Percentiles rank a stretch among this genome's conserved stretches.
Evolutionary conservation across 2,113 vertebrate genomes (phyloP).

Genomic region (Scatophagus argus): DNA sequence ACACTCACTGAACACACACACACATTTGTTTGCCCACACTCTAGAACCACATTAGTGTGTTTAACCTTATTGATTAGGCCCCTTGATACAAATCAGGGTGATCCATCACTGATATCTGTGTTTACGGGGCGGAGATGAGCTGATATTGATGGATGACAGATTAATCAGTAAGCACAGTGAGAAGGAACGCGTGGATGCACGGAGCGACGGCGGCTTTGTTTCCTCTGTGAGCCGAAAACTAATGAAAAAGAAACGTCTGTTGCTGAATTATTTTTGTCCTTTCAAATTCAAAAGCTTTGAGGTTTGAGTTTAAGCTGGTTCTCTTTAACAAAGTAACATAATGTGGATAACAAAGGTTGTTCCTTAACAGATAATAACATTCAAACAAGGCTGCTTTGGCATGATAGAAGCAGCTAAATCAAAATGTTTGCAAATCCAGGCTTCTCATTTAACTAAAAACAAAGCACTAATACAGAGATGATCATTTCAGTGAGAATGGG

Average conservation of each 20-base stretch:
- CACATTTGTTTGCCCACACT: constrained; percentile 65
- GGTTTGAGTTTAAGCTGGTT: neutral
- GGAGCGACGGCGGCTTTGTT: constrained; percentile 23
- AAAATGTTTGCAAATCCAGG: neutral
- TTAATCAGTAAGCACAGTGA: constrained; percentile 62
- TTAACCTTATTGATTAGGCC: constrained; percentile 76
- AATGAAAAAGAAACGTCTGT: neutral
- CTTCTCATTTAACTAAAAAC: neutral
- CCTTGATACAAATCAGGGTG: constrained; percentile 56
- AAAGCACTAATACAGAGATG: neutral
- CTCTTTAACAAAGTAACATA: neutral
- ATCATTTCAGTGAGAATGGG: neutral
- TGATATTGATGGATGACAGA: constrained; percentile 68
- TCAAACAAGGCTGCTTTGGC: neutral
- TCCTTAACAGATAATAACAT: neutral
- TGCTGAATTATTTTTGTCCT: neutral
- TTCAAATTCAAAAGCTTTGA: neutral
- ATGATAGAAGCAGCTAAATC: neutral
- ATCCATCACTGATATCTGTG: constrained; percentile 71
- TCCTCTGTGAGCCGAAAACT: neutral
- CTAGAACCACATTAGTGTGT: constrained; percentile 63
- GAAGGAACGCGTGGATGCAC: constrained; percentile 7
- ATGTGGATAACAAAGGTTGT: neutral
- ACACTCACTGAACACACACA: constrained; percentile 13
- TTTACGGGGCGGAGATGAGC: constrained; percentile 64